Base-by-base conservation (phyloP, 2,888 invertebrate genomes). In the Agapostemon virescens region DNA sequence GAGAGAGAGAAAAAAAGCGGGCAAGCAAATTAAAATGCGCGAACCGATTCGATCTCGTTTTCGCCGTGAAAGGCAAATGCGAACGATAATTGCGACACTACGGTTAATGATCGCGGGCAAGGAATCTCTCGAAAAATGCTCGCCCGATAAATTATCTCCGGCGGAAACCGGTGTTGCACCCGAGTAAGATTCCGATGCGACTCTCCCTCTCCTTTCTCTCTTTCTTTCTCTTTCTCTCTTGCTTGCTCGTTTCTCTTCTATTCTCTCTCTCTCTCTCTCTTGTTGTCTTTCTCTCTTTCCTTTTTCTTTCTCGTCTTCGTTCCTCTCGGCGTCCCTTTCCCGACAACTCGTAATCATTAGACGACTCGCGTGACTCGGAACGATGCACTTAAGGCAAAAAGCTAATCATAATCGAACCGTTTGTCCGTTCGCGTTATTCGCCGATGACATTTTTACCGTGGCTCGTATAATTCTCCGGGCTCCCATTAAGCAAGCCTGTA, bases 371-470 rank as follows among this genome's bases (percentile, higher is more conserved):
- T 79, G 85, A 79, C 77, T 72, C 36, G 74, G 23, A 66, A 75
- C 74, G 82, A 75, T 80, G 74, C 72, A 61, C 72, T 69, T 58
- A 40, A 36, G 71, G 49, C 42, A 71, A 78, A 67, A 76, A 78
- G 71, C 73, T 85, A 83, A 83, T 85, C 78, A 76, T 73, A 78
- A 76, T 67, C 71, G 73, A 69, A 58, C 73, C 49, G 74, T 67
- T 70, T 71, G 72, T 69, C 74, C 72, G 26, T 52, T 68, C 69
- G 61, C 33, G 61, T 79, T 77, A 74, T 77, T 74, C 73, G 40
- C 45, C 52, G 61, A 77, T 45, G 76, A 76, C 64, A 72, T 82
- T 82, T 82, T 82, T 61, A 69, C 52, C 64, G 55, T 15, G 68
- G 38, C 9, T 30, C 72, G 69, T 30, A 71, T 52, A 81, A 81